Evolutionary conservation across 1,140 invertebrate species (phyloP).

Genomic region (Apolygus lucorum): DNA sequence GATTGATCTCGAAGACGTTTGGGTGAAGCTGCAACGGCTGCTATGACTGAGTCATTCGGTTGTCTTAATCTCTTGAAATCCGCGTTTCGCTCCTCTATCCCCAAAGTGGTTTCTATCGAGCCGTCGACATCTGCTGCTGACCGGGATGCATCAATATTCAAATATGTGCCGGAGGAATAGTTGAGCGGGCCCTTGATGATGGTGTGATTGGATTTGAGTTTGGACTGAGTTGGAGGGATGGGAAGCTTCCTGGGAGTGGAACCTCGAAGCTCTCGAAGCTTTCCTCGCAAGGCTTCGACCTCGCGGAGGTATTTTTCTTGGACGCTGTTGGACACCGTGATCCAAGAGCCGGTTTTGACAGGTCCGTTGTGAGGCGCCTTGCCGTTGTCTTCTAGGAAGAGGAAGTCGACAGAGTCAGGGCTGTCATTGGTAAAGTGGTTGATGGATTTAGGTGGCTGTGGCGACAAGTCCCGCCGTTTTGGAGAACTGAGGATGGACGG

Average conservation of each 20-base stretch:
- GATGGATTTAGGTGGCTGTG: not conserved
- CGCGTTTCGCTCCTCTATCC: not conserved
- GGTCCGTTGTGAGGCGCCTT: not conserved
- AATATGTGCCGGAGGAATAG: not conserved
- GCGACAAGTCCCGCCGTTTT: not conserved
- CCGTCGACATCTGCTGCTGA: not conserved
- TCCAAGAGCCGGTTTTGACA: slow-evolving; percentile 14
- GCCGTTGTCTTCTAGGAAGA: not conserved
- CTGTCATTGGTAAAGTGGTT: not conserved
- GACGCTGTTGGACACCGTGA: slow-evolving; percentile 14
- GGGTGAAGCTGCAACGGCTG: slow-evolving; percentile 1
- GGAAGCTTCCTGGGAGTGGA: slow-evolving; percentile 20
- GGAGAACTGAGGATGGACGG: not conserved
- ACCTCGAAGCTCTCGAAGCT: slow-evolving; percentile 26
- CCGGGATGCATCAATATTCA: not conserved
- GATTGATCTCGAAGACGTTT: slow-evolving; percentile 29
- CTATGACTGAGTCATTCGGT: slow-evolving; percentile 19
- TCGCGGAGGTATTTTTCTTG: slow-evolving; percentile 31
- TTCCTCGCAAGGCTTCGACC: slow-evolving; percentile 30
- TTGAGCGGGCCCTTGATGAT: not conserved
- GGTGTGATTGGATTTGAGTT: not conserved
- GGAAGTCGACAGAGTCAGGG: not conserved
- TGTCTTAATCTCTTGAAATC: slow-evolving; percentile 22
- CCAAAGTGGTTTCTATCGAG: not conserved
- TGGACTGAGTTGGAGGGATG: not conserved